Evolutionary conservation across 2,113 vertebrate species (phyloP).

Genomic region (Cinclus cinclus): DNA sequence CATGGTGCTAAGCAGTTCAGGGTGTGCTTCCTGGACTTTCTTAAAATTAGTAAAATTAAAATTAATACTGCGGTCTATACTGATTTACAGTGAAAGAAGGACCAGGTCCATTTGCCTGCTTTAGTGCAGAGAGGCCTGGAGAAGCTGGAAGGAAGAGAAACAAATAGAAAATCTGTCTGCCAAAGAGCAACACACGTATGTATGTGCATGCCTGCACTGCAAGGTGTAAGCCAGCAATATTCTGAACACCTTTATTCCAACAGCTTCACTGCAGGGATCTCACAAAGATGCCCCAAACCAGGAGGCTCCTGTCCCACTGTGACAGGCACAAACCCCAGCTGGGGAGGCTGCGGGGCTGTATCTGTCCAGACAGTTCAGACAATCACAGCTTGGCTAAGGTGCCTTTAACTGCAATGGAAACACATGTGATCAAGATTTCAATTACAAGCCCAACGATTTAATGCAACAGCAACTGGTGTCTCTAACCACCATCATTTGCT

Average conservation of each 20-base stretch:
- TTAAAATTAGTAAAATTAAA: not conserved
- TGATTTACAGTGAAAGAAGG: not conserved
- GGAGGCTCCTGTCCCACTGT: not conserved
- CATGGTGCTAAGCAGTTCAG: not conserved
- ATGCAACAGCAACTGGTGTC: not conserved
- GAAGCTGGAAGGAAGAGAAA: not conserved
- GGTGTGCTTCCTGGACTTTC: not conserved
- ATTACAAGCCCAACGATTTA: fast-evolving
- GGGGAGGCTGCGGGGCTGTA: no score
- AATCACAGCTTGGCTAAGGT: not conserved
- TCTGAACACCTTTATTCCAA: not conserved
- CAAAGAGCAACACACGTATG: not conserved
- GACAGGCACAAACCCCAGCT: not conserved
- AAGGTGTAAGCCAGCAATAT: not conserved
- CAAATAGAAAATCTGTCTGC: not conserved
- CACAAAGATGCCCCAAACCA: not conserved
- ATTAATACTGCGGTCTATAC: not conserved
- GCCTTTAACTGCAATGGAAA: not conserved
- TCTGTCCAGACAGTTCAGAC: no score
- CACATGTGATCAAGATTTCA: not conserved
- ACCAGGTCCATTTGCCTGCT: not conserved
- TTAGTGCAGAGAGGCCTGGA: not conserved
- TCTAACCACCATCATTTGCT: not conserved
- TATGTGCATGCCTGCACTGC: fast-evolving
- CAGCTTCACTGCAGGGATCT: not conserved